Base-by-base conservation (phyloP, 2,888 invertebrate genomes). In the Sinhomidia bicolor region DNA sequence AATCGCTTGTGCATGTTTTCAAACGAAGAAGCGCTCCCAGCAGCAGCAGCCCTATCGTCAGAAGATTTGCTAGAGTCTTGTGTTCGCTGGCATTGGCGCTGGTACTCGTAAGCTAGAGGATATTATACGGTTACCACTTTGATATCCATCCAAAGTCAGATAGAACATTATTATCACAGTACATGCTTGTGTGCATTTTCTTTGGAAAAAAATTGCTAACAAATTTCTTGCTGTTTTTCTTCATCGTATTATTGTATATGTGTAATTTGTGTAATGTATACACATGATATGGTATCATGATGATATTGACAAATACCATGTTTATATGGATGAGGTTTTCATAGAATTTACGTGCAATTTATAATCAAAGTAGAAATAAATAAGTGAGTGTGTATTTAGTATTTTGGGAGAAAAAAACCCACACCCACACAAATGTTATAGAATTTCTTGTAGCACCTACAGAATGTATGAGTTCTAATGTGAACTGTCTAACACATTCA, bases 11-110 rank as follows among this genome's bases (percentile, higher is more conserved):
- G 65, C 36, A 36, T 65, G 65, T 65, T 65, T 71, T 71, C 68
- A 71, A 20, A 71, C 20, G 68, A 71, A 71, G 68, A 41, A 71
- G 41, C 68, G 17, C 68, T 71, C 41, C 20, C 12, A 71, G 41
- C 17, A 5, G 47, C 12, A 71, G 41, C 17, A 5, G 47, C 47
- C 9, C 47, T 47, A 36, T 51, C 51, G n/a, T n/a, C 60, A 71
- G 41, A 44, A 17, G 0, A 20, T 71, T n/a, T 65, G 14, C 20
- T 62, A 71, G 41, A 36, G n/a, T n/a, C 17, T 65, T 65, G 7
- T 23, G 57, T 57, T 26, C 23, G 20, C 10, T 57, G 23, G 57
- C 54, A 54, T 23, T 60, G 60, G 57, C 23, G 7, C 51, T 51
- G 51, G 51, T n/a, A 51, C 51, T 51, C n/a, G 2, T 5, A n/a